Evolutionary conservation across 2,113 vertebrate genomes (phyloP).

Genomic region (Trachemys scripta): DNA sequence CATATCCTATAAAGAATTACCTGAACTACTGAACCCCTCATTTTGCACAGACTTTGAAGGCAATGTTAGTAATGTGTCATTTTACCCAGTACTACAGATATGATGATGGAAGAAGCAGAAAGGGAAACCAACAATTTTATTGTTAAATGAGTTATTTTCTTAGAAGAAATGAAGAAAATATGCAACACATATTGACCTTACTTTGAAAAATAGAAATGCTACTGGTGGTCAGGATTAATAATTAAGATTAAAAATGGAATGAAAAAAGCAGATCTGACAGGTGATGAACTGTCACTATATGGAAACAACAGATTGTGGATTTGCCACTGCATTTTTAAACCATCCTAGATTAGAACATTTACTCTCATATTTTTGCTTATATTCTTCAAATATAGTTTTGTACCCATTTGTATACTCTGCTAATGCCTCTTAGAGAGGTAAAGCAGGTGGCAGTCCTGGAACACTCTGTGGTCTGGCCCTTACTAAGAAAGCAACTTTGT

Average conservation of each 20-base stretch:
- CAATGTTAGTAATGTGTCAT: neutral
- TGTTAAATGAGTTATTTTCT: neutral
- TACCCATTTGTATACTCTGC: neutral
- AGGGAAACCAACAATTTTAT: rapidly evolving
- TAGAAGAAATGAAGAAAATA: neutral
- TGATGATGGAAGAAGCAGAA: neutral
- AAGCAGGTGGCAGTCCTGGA: slow-evolving; percentile 19
- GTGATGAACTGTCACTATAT: neutral
- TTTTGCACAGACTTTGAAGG: neutral
- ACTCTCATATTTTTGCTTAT: slow-evolving; percentile 22
- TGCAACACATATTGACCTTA: neutral
- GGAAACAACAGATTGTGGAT: neutral
- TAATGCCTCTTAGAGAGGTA: neutral
- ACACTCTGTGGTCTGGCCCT: neutral
- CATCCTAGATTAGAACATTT: slow-evolving; percentile 2
- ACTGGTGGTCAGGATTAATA: neutral
- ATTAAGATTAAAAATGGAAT: neutral
- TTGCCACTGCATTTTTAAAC: neutral
- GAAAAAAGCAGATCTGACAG: neutral
- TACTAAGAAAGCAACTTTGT: neutral
- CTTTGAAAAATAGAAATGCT: neutral
- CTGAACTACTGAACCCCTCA: neutral
- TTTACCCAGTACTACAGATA: neutral
- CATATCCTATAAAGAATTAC: neutral
- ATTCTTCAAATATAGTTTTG: slow-evolving; percentile 4